Evolutionary conservation across 2,797 vertebrate genomes (phyloP).

Genomic region (Intellagama lesueurii): DNA sequence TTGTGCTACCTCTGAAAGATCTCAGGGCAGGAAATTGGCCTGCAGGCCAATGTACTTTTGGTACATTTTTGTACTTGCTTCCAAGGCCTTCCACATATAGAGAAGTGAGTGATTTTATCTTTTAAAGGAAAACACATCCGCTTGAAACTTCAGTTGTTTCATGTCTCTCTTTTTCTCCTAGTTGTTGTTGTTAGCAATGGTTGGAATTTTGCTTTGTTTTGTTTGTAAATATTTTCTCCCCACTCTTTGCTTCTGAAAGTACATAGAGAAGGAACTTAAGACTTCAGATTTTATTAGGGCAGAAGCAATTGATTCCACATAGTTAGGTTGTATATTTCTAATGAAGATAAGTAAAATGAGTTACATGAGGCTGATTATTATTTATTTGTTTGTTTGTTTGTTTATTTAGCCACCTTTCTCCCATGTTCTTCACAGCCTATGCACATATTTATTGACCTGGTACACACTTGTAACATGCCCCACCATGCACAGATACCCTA

Average conservation of each 20-base stretch:
- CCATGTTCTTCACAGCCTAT: neutral
- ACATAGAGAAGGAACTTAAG: too few species aligned
- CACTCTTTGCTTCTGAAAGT: neutral
- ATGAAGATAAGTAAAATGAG: neutral
- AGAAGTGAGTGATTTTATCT: neutral
- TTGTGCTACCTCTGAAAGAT: too few species aligned
- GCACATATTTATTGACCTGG: too few species aligned
- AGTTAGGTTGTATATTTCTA: neutral
- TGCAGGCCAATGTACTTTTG: too few species aligned
- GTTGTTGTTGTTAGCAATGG: neutral
- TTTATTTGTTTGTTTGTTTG: neutral
- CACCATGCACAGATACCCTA: too few species aligned
- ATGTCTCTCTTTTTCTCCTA: neutral
- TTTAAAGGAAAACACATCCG: too few species aligned
- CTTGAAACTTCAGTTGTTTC: neutral
- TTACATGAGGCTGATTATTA: neutral
- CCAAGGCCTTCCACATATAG: too few species aligned
- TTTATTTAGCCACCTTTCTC: too few species aligned
- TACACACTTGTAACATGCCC: too few species aligned
- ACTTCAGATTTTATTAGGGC: neutral
- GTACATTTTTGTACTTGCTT: neutral
- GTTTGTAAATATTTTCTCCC: neutral
- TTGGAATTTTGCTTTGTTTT: neutral
- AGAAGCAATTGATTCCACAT: neutral
- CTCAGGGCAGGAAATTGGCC: too few species aligned